Conservation (phyloP, 2,113 vertebrate genomes). For the Eulacestoma nigropectus region DNA sequence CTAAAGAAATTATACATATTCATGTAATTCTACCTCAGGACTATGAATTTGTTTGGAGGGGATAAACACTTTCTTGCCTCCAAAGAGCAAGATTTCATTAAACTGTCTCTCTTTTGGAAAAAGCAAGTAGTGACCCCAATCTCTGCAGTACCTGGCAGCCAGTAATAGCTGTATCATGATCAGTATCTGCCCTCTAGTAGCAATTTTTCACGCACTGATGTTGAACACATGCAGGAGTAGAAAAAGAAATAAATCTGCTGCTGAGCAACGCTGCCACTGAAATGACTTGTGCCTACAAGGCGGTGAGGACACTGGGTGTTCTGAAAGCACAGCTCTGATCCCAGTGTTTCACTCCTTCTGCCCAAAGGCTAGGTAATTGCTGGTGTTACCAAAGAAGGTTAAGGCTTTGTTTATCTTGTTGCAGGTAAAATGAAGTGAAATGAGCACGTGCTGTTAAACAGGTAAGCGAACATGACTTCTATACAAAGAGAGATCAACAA, state of each 20-base stretch:
- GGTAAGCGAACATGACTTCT: neutral
- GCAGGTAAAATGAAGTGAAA: neutral
- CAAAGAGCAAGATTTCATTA: neutral
- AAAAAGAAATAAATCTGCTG: neutral
- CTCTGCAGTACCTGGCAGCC: neutral
- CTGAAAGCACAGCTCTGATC: neutral
- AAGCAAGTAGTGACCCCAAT: neutral
- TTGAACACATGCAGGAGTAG: neutral
- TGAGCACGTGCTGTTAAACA: neutral
- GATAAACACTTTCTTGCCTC: neutral
- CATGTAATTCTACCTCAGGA: neutral
- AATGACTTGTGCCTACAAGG: neutral
- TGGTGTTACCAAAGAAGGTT: neutral
- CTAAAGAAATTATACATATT: neutral
- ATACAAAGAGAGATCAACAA: neutral
- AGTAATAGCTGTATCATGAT: neutral
- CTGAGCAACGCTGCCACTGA: neutral
- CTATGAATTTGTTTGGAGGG: neutral
- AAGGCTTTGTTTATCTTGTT: neutral
- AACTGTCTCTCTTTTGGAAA: neutral
- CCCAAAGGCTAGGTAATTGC: neutral
- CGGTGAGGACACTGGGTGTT: neutral
- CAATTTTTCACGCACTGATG: neutral
- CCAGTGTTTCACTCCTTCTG: neutral
- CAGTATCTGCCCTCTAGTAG: neutral